Conservation (phyloP, 1,140 invertebrate species). For the Drosophila melanica region DNA sequence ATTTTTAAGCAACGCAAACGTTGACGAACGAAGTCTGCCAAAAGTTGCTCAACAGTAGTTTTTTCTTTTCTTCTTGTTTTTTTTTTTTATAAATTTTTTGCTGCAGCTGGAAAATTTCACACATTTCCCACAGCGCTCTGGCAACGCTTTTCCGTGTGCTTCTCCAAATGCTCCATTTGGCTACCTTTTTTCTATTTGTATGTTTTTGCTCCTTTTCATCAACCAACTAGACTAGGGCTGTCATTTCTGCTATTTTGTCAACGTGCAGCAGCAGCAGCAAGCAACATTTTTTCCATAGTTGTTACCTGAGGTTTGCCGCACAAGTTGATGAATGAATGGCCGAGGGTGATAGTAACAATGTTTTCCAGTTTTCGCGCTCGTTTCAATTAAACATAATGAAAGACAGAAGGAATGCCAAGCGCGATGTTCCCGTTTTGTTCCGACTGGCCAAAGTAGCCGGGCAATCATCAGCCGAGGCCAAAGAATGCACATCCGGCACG, state of each 20-base stretch:
- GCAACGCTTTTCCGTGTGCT: slow-evolving; percentile 47
- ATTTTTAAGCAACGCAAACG: slow-evolving; percentile 74
- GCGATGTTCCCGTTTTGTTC: slow-evolving; percentile 36
- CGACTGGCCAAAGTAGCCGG: slow-evolving; percentile 48
- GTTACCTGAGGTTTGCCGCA: slow-evolving; percentile 25
- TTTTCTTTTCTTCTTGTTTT: slow-evolving; percentile 6
- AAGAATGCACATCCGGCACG: slow-evolving; percentile 73
- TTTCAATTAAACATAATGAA: slow-evolving; percentile 72
- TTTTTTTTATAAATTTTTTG: slow-evolving; percentile 21
- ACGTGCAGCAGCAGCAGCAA: slow-evolving; percentile 11
- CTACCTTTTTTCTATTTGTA: slow-evolving; percentile 24
- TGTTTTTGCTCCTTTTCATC: slow-evolving; percentile 22
- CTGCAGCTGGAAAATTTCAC: slow-evolving; percentile 77
- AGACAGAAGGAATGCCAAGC: slow-evolving; percentile 49
- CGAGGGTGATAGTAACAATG: slow-evolving; percentile 33
- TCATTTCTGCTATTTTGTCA: slow-evolving; percentile 58
- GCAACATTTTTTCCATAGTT: slow-evolving; percentile 14
- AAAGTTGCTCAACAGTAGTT: slow-evolving; percentile 58
- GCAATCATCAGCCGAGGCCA: slow-evolving; percentile 16
- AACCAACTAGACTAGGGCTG: slow-evolving; percentile 14
- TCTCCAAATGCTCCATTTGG: slow-evolving; percentile 58
- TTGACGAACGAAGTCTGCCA: slow-evolving; percentile 40
- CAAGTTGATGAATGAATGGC: slow-evolving; percentile 68
- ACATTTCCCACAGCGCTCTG: slow-evolving; percentile 75
- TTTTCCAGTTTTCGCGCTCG: slow-evolving; percentile 30